Conservation (phyloP, 2,113 vertebrate genomes). For the Gavia stellata region DNA sequence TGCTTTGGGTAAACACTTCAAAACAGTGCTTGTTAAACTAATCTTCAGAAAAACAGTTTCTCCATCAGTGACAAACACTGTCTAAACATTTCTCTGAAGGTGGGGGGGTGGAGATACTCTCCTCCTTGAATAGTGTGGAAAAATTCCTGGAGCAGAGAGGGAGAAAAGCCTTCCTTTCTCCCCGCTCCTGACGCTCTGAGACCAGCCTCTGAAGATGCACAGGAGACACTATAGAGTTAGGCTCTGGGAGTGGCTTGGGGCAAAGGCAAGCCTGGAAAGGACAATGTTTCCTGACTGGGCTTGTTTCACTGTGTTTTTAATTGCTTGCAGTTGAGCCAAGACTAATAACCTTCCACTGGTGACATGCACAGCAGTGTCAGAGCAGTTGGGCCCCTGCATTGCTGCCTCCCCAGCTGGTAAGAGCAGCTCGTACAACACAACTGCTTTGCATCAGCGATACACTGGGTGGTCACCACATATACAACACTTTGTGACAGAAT, state of each 20-base stretch:
- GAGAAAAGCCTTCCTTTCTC: not conserved
- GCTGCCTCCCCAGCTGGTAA: not conserved
- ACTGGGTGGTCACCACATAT: not conserved
- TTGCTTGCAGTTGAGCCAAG: not conserved
- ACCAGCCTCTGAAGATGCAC: not conserved
- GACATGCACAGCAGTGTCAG: not conserved
- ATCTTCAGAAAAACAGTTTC: not conserved
- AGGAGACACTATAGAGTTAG: not conserved
- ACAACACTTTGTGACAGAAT: not conserved
- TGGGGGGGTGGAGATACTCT: not conserved
- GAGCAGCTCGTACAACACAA: not conserved
- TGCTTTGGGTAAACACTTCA: not conserved
- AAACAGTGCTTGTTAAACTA: not conserved
- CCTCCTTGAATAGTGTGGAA: not conserved
- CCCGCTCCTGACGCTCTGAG: fast-evolving
- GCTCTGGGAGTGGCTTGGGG: not conserved
- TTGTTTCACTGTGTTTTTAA: not conserved
- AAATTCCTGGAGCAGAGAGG: not conserved
- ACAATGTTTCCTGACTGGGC: not conserved
- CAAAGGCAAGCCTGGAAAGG: not conserved
- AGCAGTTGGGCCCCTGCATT: not conserved
- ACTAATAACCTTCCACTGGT: not conserved
- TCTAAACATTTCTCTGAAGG: not conserved
- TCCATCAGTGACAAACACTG: not conserved
- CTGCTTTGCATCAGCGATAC: not conserved